These are phyloP conservation scores for Bursaphelenchus mucronatus DNA, from an alignment of 1,140 invertebrate species.

Conservation along the genomic window DNA sequence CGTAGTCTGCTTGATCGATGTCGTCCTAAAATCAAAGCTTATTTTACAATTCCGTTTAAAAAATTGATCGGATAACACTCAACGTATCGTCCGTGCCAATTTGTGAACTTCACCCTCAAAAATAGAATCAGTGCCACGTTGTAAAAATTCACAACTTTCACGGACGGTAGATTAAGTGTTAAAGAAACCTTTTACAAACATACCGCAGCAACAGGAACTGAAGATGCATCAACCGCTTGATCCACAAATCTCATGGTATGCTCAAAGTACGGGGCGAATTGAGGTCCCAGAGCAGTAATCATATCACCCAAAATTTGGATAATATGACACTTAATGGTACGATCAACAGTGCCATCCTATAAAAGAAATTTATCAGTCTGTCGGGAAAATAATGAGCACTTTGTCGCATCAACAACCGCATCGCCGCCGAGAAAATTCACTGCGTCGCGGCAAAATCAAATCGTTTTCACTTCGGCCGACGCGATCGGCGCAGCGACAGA, in stretches of 20 bases:
- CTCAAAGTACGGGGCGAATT: conserved; percentile 48
- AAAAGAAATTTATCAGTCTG: too few species aligned
- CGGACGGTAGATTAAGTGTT: not conserved
- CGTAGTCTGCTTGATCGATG: conserved; percentile 54
- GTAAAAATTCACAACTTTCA: not conserved
- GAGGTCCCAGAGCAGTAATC: conserved; percentile 52
- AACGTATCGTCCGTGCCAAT: too few species aligned
- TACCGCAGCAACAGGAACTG: conserved; percentile 47
- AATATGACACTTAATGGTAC: conserved; percentile 52
- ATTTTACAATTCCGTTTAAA: conserved; percentile 7
- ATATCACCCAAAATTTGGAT: conserved; percentile 54
- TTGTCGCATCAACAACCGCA: too few species aligned
- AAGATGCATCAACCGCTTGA: conserved; percentile 50
- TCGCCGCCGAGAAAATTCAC: too few species aligned
- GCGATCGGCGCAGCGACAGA: too few species aligned
- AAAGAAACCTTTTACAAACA: conserved; percentile 21
- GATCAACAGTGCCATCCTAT: conserved; percentile 39
- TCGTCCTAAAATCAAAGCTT: conserved; percentile 46
- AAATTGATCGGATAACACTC: not conserved
- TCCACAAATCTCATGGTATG: conserved; percentile 41
- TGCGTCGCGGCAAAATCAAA: too few species aligned
- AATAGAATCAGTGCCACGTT: too few species aligned
- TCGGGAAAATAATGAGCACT: too few species aligned
- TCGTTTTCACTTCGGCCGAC: too few species aligned
- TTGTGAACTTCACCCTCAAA: too few species aligned